A percentile compares a stretch with the other conserved stretches of the same genome.
Conservation (phyloP, 2,113 vertebrate species). For the Columbina picui region DNA sequence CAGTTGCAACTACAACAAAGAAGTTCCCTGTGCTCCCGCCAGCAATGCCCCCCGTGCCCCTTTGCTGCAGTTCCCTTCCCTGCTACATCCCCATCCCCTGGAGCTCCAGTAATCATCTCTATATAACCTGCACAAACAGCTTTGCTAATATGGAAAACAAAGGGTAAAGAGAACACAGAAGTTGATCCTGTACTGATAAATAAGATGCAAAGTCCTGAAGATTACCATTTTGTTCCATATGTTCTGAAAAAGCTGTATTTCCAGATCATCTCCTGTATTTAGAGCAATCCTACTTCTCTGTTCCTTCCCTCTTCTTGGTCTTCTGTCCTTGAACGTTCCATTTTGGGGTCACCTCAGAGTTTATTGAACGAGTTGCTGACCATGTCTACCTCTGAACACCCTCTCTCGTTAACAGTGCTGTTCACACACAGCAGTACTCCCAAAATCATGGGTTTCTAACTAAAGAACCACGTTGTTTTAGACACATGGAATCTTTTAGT, state of each 20-base stretch:
- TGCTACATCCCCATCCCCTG: not conserved
- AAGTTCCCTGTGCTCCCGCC: rapidly evolving
- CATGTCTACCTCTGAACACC: not conserved
- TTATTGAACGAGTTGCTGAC: not conserved
- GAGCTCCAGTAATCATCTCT: not conserved
- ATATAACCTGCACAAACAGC: not conserved
- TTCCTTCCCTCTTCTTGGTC: not conserved
- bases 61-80: not conserved
- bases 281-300: not conserved
- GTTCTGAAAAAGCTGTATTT: not conserved
- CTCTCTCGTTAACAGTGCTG: not conserved
- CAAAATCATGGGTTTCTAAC: not conserved
- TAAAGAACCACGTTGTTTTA: not conserved
- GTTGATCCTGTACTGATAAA: not conserved
- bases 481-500: not conserved
- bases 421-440: not conserved
- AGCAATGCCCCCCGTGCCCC: rapidly evolving
- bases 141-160: not conserved
- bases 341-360: not conserved
- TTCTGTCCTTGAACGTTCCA: not conserved
- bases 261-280: not conserved
- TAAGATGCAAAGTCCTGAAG: not conserved
- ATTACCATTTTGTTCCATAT: not conserved
- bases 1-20: not conserved
- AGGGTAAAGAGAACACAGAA: not conserved